Conservation (phyloP, 2,888 invertebrate species). For the Erebia palarica region DNA sequence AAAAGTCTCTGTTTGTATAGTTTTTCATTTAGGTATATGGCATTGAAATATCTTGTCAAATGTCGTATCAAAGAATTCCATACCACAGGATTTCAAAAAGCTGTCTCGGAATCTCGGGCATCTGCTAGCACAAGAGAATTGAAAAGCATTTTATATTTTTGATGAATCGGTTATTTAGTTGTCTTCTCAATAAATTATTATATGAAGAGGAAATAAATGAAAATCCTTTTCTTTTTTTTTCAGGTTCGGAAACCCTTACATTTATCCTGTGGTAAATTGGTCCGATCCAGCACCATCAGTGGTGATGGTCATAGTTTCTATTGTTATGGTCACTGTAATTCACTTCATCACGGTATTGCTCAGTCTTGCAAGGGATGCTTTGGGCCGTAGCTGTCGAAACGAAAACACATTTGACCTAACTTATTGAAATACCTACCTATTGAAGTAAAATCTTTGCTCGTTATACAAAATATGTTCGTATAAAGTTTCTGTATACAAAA, state of each 20-base stretch:
- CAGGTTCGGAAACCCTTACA: constrained; percentile 84
- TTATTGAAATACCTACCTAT: neutral
- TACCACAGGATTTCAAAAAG: too few species aligned
- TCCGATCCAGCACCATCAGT: constrained; percentile 82
- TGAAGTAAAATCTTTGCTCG: neutral
- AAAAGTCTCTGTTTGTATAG: too few species aligned
- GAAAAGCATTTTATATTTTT: too few species aligned
- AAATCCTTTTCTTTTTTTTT: constrained; percentile 43
- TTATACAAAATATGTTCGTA: neutral
- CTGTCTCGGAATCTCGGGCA: too few species aligned
- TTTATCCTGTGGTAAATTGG: constrained; percentile 92
- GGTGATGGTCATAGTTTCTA: constrained; percentile 81
- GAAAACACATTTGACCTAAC: constrained; percentile 40
- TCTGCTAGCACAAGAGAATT: too few species aligned
- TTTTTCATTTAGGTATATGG: too few species aligned
- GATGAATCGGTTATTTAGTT: too few species aligned
- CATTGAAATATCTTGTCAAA: too few species aligned
- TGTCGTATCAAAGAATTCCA: too few species aligned
- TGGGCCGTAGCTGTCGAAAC: constrained; percentile 50
- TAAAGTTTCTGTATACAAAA: too few species aligned
- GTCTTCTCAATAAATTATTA: too few species aligned
- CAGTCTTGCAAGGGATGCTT: constrained; percentile 69
- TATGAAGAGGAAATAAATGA: neutral
- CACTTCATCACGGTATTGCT: constrained; percentile 83
- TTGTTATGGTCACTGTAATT: constrained; percentile 82